A percentile compares a stretch with the other conserved stretches of the same genome.
These are phyloP conservation scores for Melanargia galathea DNA, from an alignment of 2,888 invertebrate species.

Conservation along the genomic window DNA sequence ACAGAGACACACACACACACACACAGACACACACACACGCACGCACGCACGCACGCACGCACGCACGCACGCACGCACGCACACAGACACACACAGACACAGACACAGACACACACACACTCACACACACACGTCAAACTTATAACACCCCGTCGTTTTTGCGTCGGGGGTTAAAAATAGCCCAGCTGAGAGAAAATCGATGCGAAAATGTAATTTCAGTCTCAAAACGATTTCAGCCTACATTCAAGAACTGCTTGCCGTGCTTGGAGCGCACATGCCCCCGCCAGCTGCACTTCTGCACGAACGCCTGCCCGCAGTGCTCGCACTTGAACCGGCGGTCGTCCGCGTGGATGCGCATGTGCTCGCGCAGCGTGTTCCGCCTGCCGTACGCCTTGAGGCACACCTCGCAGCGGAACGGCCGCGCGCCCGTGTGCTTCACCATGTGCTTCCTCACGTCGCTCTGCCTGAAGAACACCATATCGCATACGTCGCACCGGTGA, in stretches of 20 bases:
- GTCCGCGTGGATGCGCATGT: constrained; percentile 53
- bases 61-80: too few relatives aligned
- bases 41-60: too few relatives aligned
- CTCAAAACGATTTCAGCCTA: too few relatives aligned
- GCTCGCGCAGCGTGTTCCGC: constrained; percentile 53
- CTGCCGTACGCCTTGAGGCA: constrained; percentile 55
- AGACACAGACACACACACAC: too few relatives aligned
- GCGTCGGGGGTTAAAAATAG: too few relatives aligned
- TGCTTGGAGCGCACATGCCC: constrained; percentile 27
- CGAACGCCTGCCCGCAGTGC: constrained; percentile 47
- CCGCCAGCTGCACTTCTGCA: constrained; percentile 56
- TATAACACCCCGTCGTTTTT: too few relatives aligned
- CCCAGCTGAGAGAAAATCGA: too few relatives aligned
- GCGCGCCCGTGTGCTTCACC: constrained; percentile 55
- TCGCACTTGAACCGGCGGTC: constrained; percentile 52
- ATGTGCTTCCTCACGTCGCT: constrained; percentile 57
- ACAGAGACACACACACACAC: too few relatives aligned
- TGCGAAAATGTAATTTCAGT: too few relatives aligned
- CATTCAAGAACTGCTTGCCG: constrained; percentile 16
- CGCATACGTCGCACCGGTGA: constrained; percentile 45
- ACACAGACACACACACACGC: too few relatives aligned
- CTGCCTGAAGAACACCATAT: constrained; percentile 49
- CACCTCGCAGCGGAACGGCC: constrained; percentile 54
- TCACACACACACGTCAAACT: too few relatives aligned
- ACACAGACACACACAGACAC: too few relatives aligned